A percentile compares a stretch with the other conserved stretches of the same genome.
Evolutionary conservation across 1,140 invertebrate genomes (phyloP).

Genomic region (Bemisia tabaci): DNA sequence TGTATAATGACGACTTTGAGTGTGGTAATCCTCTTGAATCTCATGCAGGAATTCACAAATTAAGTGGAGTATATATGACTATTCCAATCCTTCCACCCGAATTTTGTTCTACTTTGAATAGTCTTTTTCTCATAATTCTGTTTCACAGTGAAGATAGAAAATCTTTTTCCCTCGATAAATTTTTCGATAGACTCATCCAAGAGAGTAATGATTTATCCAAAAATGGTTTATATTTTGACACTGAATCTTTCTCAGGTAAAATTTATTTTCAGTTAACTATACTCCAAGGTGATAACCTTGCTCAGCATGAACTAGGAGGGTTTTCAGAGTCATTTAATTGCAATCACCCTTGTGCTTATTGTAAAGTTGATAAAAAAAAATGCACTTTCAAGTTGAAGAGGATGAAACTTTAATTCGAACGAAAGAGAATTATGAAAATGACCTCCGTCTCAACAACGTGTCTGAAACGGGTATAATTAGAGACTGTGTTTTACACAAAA

Average conservation of each 20-base stretch:
- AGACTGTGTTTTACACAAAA: too few relatives aligned
- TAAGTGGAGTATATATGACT: constrained; percentile 24
- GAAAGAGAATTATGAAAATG: too few relatives aligned
- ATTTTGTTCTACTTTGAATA: constrained; percentile 21
- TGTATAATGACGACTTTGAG: constrained; percentile 27
- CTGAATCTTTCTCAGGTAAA: neutral
- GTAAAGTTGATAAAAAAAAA: too few relatives aligned
- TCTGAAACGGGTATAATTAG: too few relatives aligned
- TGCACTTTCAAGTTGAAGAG: too few relatives aligned
- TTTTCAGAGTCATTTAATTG: too few relatives aligned
- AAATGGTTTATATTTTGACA: constrained; percentile 21
- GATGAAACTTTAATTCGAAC: too few relatives aligned
- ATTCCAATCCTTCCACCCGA: constrained; percentile 24
- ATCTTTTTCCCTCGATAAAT: constrained; percentile 18
- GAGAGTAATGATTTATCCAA: constrained; percentile 23
- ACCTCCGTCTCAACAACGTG: too few relatives aligned
- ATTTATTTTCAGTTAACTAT: constrained; percentile 23
- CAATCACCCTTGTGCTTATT: too few relatives aligned
- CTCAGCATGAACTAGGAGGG: constrained; percentile 25
- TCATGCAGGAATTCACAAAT: constrained; percentile 24
- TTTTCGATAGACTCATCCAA: constrained; percentile 23
- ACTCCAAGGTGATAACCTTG: constrained; percentile 28
- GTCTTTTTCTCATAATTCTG: constrained; percentile 24
- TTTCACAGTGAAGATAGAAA: constrained; percentile 25
- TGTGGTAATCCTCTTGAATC: constrained; percentile 27